A percentile compares a stretch with the other conserved stretches of the same genome.
These are phyloP conservation scores for Chironomus riparius DNA, from an alignment of 2,888 invertebrate genomes.

Conservation along the genomic window DNA sequence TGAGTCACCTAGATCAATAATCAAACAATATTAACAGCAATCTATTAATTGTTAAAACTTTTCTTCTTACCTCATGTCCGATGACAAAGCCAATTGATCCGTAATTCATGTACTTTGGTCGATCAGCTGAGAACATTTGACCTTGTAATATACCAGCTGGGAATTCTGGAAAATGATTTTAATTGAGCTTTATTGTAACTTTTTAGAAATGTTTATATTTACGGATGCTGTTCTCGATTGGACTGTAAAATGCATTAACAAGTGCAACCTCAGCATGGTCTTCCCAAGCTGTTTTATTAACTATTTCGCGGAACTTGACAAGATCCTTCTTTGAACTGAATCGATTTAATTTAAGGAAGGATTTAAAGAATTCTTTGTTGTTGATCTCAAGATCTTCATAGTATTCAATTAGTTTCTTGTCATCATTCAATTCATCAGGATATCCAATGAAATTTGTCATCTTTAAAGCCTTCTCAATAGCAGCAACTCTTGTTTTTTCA, in stretches of 20 bases:
- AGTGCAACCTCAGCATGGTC: conserved; percentile 45
- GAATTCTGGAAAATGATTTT: conserved; percentile 53
- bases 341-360: conserved; percentile 44
- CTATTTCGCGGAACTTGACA: conserved; percentile 42
- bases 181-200: too few relatives aligned
- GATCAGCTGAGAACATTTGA: conserved; percentile 58
- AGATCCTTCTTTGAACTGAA: conserved; percentile 46
- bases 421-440: conserved; percentile 71
- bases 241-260: conserved; percentile 55
- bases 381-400: conserved; percentile 52
- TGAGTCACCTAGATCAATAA: background rate
- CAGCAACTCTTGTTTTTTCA: conserved; percentile 57
- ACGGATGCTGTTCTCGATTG: conserved; percentile 54
- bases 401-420: conserved; percentile 62
- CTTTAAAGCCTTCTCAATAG: conserved; percentile 57
- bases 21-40: background rate
- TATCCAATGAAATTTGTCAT: conserved; percentile 80
- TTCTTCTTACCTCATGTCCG: conserved; percentile 62
- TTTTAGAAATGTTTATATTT: too few relatives aligned
- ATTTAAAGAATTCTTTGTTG: conserved; percentile 42
- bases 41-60: conserved; percentile 31
- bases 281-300: conserved; percentile 45
- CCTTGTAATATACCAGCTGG: conserved; percentile 66
- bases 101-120: conserved; percentile 62
- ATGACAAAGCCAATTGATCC: conserved; percentile 61